phyloP scores from a whole-genome alignment of 2,113 vertebrate genomes.

The Scomber colias region DNA sequence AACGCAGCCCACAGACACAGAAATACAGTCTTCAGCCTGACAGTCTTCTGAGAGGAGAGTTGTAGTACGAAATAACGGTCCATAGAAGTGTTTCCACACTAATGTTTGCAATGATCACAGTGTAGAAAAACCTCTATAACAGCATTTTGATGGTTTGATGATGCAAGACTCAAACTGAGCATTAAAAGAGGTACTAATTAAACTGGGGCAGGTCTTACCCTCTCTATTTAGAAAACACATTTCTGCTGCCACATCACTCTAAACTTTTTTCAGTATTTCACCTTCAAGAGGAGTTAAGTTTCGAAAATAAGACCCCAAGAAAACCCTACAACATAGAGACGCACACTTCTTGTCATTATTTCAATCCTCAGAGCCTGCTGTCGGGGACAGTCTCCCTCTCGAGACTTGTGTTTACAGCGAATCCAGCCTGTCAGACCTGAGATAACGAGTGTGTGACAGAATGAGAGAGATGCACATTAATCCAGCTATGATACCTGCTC shows the following conservation, averaged over 20 bases:
- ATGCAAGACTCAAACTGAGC: conserved; percentile 11
- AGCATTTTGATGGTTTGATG: neutral
- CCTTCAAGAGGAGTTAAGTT: conserved; percentile 38
- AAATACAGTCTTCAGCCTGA: conserved; percentile 40
- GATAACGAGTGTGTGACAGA: conserved; percentile 58
- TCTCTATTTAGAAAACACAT: neutral
- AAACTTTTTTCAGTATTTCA: conserved; percentile 27
- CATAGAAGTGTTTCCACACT: conserved; percentile 15
- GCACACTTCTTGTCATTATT: conserved; percentile 40
- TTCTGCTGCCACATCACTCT: neutral
- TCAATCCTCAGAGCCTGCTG: conserved; percentile 51
- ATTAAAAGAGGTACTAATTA: conserved; percentile 12
- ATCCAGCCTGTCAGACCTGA: conserved; percentile 45
- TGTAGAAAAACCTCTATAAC: conserved; percentile 35
- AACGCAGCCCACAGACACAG: conserved; percentile 49
- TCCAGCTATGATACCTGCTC: conserved; percentile 47
- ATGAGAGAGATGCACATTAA: conserved; percentile 47
- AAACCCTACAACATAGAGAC: neutral
- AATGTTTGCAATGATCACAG: conserved; percentile 34
- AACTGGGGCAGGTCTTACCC: neutral
- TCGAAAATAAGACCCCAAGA: neutral
- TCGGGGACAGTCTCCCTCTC: conserved; percentile 43
- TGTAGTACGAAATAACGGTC: conserved; percentile 6
- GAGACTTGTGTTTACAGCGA: conserved; percentile 47
- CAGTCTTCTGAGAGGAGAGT: conserved; percentile 23